Conservation (phyloP, 2,113 vertebrate genomes). For the Lampris megalopsis region DNA sequence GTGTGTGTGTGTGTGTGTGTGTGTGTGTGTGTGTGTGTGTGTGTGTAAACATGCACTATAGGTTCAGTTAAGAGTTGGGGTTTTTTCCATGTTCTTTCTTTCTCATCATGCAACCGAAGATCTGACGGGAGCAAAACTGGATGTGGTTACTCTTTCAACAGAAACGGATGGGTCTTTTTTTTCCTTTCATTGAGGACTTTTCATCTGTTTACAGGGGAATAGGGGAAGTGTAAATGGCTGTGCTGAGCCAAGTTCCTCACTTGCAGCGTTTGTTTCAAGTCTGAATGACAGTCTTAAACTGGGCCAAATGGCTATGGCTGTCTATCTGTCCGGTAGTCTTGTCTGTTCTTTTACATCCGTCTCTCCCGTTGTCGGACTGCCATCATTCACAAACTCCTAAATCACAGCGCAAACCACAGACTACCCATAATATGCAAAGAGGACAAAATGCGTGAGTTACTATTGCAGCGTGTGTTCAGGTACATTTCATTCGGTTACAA, state of each 20-base stretch:
- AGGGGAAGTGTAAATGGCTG: slow-evolving; percentile 50
- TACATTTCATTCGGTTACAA: neutral
- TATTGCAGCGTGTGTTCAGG: neutral
- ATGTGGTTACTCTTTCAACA: slow-evolving; percentile 23
- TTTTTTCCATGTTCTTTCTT: slow-evolving; percentile 18
- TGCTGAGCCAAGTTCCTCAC: slow-evolving; percentile 20
- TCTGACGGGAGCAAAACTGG: neutral
- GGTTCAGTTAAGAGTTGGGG: slow-evolving; percentile 10
- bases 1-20: slow-evolving; percentile 12
- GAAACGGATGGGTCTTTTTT: neutral
- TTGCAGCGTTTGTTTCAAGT: slow-evolving; percentile 31
- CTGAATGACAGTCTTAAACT: slow-evolving; percentile 39
- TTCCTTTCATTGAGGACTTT: slow-evolving; percentile 43
- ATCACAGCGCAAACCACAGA: neutral
- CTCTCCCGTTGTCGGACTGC: neutral
- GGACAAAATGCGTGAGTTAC: neutral
- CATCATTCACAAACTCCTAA: neutral
- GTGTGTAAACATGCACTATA: neutral
- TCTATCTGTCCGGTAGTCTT: neutral
- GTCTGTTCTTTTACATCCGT: neutral
- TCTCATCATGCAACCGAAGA: neutral
- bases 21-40: neutral
- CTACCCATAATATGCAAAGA: neutral
- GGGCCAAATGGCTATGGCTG: slow-evolving; percentile 31
- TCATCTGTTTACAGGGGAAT: slow-evolving; percentile 38